These are phyloP conservation scores for Drosophila affinis DNA, from an alignment of 2,888 invertebrate genomes.

Conservation along the genomic window DNA sequence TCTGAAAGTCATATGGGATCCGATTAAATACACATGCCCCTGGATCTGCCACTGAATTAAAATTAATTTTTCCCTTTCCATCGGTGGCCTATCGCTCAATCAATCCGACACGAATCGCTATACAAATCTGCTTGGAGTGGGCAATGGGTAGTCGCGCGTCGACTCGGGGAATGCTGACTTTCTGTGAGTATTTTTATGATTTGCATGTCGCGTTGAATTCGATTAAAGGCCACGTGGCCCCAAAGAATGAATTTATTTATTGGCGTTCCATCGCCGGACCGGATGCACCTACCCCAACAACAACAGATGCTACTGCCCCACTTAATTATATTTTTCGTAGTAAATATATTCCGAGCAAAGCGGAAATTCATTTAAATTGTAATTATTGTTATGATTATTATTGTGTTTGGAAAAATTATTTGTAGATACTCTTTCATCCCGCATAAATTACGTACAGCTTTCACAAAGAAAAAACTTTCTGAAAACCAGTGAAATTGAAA, in stretches of 20 bases:
- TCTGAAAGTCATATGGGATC: slow-evolving; percentile 7
- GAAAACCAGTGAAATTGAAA: slow-evolving; percentile 36
- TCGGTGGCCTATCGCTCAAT: background rate
- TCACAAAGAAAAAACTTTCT: slow-evolving; percentile 1
- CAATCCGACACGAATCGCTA: too few species aligned
- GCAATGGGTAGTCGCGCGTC: background rate
- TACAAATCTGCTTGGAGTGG: too few species aligned
- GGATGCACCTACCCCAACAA: slow-evolving; percentile 31
- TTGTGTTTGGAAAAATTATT: slow-evolving; percentile 3
- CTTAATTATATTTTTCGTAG: slow-evolving; percentile 21
- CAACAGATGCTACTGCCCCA: background rate
- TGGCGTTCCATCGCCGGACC: slow-evolving; percentile 16
- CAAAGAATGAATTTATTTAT: slow-evolving; percentile 47
- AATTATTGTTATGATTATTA: slow-evolving; percentile 28
- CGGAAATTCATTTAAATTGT: slow-evolving; percentile 40
- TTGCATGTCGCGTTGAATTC: slow-evolving; percentile 44
- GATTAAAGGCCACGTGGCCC: slow-evolving; percentile 40
- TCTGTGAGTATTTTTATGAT: slow-evolving; percentile 3
- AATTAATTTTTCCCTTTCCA: background rate
- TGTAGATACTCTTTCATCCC: slow-evolving; percentile 10
- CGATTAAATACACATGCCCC: background rate
- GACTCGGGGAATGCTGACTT: background rate
- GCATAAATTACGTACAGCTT: slow-evolving; percentile 56
- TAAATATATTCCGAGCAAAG: background rate
- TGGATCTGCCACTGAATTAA: background rate